phyloP scores from a whole-genome alignment of 2,888 invertebrate genomes.

The Pyrgus malvae region DNA sequence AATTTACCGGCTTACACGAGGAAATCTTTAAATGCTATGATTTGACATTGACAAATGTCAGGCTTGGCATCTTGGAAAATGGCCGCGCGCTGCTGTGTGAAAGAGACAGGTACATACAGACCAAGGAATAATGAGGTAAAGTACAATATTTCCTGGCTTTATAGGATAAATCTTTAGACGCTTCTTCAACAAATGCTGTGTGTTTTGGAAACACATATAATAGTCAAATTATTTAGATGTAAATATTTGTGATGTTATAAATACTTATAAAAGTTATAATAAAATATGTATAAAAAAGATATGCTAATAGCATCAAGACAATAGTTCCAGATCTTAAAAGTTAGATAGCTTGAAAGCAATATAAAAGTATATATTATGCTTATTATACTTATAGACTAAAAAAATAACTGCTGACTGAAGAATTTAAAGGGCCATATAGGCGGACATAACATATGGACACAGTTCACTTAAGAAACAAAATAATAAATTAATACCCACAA shows the following conservation, averaged over 20 bases:
- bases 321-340: conserved; percentile 14
- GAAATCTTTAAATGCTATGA: too few species aligned
- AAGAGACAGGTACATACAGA: too few species aligned
- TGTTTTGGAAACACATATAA: too few species aligned
- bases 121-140: too few species aligned
- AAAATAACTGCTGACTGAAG: conserved; percentile 1
- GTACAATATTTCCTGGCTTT: too few species aligned
- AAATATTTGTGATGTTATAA: conserved; percentile 19
- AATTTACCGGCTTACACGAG: too few species aligned
- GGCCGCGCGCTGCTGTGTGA: too few species aligned
- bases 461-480: neutral
- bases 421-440: conserved; percentile 9
- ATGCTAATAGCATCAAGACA: neutral
- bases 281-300: conserved; percentile 3
- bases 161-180: too few species aligned
- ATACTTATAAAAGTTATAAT: conserved; percentile 8
- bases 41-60: too few species aligned
- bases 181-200: too few species aligned
- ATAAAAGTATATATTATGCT: conserved; percentile 2
- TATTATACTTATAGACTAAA: conserved; percentile 6
- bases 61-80: too few species aligned
- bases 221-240: conserved; percentile 8
- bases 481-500: neutral
- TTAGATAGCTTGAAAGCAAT: conserved; percentile 2
- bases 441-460: conserved; percentile 3